Conservation (phyloP, 2,113 vertebrate genomes). For the Neotoma lepida region DNA sequence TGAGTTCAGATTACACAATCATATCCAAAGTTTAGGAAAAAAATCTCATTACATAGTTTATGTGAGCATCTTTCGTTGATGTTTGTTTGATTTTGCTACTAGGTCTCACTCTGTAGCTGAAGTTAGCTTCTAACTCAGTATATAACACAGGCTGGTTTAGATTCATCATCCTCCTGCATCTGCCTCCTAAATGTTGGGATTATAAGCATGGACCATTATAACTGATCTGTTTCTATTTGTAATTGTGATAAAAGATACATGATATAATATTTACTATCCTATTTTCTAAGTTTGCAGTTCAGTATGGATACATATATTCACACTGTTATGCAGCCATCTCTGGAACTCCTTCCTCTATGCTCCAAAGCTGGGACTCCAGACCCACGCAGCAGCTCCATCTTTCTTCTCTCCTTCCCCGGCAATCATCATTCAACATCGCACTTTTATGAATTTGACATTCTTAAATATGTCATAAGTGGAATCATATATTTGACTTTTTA, state of each 20-base stretch:
- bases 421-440: background rate
- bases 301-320: background rate
- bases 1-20: background rate
- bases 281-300: background rate
- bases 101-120: background rate
- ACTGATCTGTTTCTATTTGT: background rate
- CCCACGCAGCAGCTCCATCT: background rate
- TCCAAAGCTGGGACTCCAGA: background rate
- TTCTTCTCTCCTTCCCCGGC: background rate
- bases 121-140: background rate
- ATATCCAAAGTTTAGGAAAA: background rate
- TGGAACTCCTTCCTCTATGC: background rate
- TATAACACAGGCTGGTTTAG: background rate
- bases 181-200: background rate
- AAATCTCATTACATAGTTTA: background rate
- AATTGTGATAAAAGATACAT: background rate
- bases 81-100: background rate
- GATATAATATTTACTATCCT: background rate
- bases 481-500: conserved; percentile 2
- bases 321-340: background rate
- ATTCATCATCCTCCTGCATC: background rate
- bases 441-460: background rate
- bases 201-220: background rate
- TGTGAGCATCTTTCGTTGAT: background rate
- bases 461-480: background rate